Conservation (phyloP, 2,888 invertebrate species). For the Lymantria monacha region DNA sequence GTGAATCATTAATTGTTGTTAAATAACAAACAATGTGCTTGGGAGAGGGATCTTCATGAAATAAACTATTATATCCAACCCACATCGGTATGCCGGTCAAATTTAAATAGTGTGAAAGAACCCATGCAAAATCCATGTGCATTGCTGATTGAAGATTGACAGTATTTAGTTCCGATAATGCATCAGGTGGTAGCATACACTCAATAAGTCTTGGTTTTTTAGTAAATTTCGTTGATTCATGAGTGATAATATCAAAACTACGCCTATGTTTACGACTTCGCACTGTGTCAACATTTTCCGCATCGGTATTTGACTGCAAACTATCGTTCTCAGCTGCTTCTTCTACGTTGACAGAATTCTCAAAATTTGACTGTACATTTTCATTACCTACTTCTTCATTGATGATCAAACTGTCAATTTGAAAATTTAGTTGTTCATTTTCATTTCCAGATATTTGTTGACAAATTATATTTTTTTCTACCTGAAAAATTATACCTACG, state of each 20-base stretch:
- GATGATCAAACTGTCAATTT: neutral
- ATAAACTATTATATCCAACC: neutral
- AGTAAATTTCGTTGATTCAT: neutral
- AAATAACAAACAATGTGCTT: neutral
- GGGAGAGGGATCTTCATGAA: conserved; percentile 12
- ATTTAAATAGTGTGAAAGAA: neutral
- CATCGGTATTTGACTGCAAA: conserved; percentile 7
- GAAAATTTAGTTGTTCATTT: neutral
- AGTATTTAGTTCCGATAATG: no score
- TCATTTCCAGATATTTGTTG: neutral
- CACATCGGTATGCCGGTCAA: neutral
- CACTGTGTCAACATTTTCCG: no score
- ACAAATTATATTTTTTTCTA: conserved; percentile 2
- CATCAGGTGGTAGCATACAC: neutral
- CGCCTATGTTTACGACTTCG: neutral
- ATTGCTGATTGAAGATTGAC: neutral
- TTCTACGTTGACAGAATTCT: conserved; percentile 3
- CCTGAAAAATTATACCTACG: conserved; percentile 36
- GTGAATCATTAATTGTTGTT: conserved; percentile 1
- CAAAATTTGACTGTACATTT: conserved; percentile 21
- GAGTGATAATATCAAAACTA: neutral
- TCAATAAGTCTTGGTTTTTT: neutral
- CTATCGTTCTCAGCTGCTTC: conserved; percentile 8
- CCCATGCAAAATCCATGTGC: neutral
- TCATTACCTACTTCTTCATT: conserved; percentile 19